Evolutionary conservation across 1,140 invertebrate species (phyloP).

Genomic region (Diprion similis): DNA sequence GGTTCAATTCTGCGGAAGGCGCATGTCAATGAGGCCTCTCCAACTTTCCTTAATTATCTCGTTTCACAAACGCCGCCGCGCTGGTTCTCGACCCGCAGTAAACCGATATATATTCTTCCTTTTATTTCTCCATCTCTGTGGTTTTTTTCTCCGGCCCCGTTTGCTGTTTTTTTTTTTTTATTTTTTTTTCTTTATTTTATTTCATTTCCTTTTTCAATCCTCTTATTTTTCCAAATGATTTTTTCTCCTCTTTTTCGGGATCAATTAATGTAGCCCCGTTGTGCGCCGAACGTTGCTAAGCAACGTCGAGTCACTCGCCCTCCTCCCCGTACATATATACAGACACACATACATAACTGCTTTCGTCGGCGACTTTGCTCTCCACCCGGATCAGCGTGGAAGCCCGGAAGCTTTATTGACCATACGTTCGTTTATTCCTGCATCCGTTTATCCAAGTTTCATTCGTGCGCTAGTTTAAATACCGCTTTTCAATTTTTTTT

Average conservation of each 20-base stretch:
- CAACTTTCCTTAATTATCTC: background rate
- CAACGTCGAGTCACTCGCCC: background rate
- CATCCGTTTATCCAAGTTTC: background rate
- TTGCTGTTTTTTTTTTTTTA: no score
- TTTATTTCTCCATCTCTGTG: no score
- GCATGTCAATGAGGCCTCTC: background rate
- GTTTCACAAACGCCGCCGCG: conserved; percentile 4
- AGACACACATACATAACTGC: background rate
- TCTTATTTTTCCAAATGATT: background rate
- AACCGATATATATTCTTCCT: no score
- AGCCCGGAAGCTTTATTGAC: conserved; percentile 19
- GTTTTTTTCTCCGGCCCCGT: no score
- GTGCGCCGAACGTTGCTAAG: conserved; percentile 3
- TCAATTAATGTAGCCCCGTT: conserved; percentile 13
- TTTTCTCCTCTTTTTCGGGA: conserved; percentile 8
- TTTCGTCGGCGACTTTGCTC: background rate
- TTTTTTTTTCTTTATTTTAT: background rate
- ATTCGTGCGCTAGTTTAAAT: no score
- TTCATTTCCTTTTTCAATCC: background rate
- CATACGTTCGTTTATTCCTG: conserved; percentile 5
- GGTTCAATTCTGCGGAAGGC: background rate
- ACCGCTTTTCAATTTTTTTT: no score
- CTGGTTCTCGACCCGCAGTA: no score
- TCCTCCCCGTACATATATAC: background rate
- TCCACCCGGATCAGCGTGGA: conserved; percentile 6